Evolutionary conservation across 2,888 invertebrate genomes (phyloP).

Genomic region (Thyatira batis): DNA sequence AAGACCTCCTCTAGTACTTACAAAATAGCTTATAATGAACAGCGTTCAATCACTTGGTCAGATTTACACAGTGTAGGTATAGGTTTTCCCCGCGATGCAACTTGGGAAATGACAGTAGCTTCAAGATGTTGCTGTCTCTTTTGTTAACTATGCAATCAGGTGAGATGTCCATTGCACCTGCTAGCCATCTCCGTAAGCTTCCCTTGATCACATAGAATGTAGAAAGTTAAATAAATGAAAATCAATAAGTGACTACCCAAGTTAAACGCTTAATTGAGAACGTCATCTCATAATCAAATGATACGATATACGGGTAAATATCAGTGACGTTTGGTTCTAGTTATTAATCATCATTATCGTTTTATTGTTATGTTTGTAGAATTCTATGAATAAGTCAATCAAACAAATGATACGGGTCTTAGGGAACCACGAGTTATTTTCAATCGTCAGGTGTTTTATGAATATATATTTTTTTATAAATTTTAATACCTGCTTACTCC

Average conservation of each 20-base stretch:
- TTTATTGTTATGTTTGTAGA: not conserved
- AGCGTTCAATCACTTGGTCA: no score
- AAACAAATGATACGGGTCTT: not conserved
- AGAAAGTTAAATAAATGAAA: no score
- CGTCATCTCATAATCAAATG: not conserved
- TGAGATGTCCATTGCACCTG: no score
- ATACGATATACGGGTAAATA: not conserved
- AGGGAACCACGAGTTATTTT: not conserved
- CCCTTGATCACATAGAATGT: no score
- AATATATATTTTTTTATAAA: no score
- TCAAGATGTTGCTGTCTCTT: no score
- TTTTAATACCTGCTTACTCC: no score
- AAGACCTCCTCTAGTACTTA: not conserved
- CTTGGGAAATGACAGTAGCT: no score
- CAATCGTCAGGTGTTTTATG: not conserved
- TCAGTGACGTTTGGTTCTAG: not conserved
- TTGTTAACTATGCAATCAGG: no score
- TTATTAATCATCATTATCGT: not conserved
- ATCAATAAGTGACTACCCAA: not conserved
- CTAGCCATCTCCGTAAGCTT: no score
- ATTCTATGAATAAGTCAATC: not conserved
- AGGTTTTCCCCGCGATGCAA: no score
- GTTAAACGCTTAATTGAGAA: not conserved
- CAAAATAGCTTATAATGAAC: not conserved
- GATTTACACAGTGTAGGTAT: no score